Conservation (phyloP, 2,888 invertebrate genomes). For the Dromius quadrimaculatus region DNA sequence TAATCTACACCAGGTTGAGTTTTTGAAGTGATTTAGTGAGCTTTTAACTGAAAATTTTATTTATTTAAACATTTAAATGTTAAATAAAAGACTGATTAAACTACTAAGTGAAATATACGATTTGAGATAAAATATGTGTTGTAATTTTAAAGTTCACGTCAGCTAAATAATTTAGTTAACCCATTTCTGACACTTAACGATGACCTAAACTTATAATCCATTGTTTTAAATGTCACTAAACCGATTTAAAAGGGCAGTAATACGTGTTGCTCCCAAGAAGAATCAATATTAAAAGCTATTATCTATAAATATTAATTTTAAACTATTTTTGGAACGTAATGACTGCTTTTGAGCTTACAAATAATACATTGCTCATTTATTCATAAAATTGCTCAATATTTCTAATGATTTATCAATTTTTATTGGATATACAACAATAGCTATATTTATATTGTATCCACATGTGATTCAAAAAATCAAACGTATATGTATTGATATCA, state of each 20-base stretch:
- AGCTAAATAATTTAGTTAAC: conserved; percentile 29
- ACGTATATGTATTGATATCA: conserved; percentile 14
- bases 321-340: conserved; percentile 12
- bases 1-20: not conserved
- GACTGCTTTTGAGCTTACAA: conserved; percentile 34
- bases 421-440: conserved; percentile 1
- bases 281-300: conserved; percentile 6
- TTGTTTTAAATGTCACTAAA: conserved; percentile 44
- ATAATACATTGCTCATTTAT: conserved; percentile 31
- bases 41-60: not conserved
- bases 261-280: conserved; percentile 9
- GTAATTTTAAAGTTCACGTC: conserved; percentile 38
- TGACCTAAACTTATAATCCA: conserved; percentile 7
- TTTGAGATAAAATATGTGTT: conserved; percentile 12
- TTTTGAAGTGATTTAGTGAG: too few relatives aligned
- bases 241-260: conserved; percentile 25
- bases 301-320: conserved; percentile 11
- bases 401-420: conserved; percentile 28
- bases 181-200: conserved; percentile 12
- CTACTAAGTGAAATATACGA: conserved; percentile 20
- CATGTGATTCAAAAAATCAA: conserved; percentile 32
- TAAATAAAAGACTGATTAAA: conserved; percentile 27
- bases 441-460: conserved; percentile 16
- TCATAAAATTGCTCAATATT: conserved; percentile 35
- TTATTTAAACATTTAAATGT: conserved; percentile 26